Percentiles rank a stretch among this genome's conserved stretches.
These are phyloP conservation scores for Odontophorus gujanensis DNA, from an alignment of 2,113 vertebrate genomes.

Conservation along the genomic window DNA sequence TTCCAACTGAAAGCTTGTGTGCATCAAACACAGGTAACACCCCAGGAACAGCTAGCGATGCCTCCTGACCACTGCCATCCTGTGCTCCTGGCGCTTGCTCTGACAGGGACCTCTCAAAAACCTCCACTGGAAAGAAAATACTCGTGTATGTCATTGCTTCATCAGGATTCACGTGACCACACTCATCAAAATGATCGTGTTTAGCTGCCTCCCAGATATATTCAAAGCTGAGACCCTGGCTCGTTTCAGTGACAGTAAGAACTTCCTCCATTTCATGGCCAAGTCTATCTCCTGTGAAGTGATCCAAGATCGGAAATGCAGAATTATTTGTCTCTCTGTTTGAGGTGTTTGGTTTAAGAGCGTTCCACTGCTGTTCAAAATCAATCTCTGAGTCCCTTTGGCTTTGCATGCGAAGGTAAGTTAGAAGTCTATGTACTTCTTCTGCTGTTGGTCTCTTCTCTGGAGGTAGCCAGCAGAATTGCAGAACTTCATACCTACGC, in stretches of 20 bases:
- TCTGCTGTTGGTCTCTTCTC: constrained; percentile 93
- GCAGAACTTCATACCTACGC: constrained; percentile 92
- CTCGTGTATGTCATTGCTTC: constrained; percentile 89
- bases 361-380: constrained; percentile 95
- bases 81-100: constrained; percentile 76
- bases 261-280: constrained; percentile 94
- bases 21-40: constrained; percentile 92
- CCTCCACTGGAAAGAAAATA: constrained; percentile 90
- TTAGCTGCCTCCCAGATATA: constrained; percentile 97
- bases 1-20: constrained; percentile 89
- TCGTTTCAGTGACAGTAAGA: constrained; percentile 95
- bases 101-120: constrained; percentile 87
- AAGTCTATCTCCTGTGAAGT: constrained; percentile 86
- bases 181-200: constrained; percentile 90
- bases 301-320: constrained; percentile 95
- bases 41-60: constrained; percentile 78
- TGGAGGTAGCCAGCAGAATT: constrained; percentile 94
- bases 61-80: constrained; percentile 68
- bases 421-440: constrained; percentile 92
- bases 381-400: constrained; percentile 91
- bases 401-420: constrained; percentile 95
- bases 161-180: constrained; percentile 77
- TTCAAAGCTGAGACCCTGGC: constrained; percentile 95
- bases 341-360: constrained; percentile 88
- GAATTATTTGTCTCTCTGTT: constrained; percentile 86